These are phyloP conservation scores for Dinothrombium tinctorium DNA, from an alignment of 1,140 invertebrate species.

Conservation along the genomic window DNA sequence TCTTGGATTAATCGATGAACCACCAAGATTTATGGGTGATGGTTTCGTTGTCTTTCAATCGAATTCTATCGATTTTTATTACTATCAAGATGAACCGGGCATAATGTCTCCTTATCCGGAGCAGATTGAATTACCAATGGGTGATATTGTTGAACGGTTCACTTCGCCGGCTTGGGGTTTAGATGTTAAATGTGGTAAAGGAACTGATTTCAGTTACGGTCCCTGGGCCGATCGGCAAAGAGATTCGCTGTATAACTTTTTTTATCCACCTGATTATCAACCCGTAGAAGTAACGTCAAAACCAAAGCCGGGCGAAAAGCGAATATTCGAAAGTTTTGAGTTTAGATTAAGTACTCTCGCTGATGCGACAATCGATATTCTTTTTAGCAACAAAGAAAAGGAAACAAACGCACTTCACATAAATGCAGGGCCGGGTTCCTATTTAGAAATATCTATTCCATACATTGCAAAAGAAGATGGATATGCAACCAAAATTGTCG, in stretches of 20 bases:
- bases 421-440: conserved; percentile 73
- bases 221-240: conserved; percentile 93
- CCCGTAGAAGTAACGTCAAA: conserved; percentile 21
- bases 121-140: conserved; percentile 66
- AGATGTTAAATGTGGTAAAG: conserved; percentile 87
- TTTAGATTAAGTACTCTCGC: conserved; percentile 66
- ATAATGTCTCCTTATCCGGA: conserved; percentile 69
- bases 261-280: conserved; percentile 43
- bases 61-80: conserved; percentile 79
- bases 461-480: conserved; percentile 65
- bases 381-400: conserved; percentile 78
- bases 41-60: conserved; percentile 90
- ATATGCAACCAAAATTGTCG: conserved; percentile 67
- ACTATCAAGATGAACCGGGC: conserved; percentile 84
- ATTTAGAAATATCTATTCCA: conserved; percentile 80
- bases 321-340: conserved; percentile 73
- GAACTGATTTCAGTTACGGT: conserved; percentile 89
- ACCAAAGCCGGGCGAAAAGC: conserved; percentile 56
- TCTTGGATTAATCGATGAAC: conserved; percentile 73
- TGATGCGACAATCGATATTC: conserved; percentile 76
- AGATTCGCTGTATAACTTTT: conserved; percentile 84
- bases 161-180: conserved; percentile 81
- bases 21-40: conserved; percentile 89
- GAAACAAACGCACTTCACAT: conserved; percentile 90
- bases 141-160: conserved; percentile 58